A percentile compares a stretch with the other conserved stretches of the same genome.
Conservation (phyloP, 92 coral and sea anemone species). For the Diadumene lineata region DNA sequence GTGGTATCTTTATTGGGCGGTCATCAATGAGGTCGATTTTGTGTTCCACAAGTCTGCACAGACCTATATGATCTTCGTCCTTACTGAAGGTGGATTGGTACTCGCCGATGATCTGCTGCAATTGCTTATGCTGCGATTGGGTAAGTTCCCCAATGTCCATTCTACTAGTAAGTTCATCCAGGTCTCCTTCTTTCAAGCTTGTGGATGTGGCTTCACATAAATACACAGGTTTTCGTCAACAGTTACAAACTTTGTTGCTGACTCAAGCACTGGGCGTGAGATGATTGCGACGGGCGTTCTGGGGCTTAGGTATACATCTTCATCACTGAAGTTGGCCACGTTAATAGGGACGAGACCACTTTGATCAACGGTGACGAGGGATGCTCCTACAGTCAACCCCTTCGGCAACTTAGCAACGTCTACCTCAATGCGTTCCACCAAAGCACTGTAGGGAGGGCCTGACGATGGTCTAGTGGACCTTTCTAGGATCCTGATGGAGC, state of each 20-base stretch:
- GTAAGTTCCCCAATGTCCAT: conserved; percentile 46
- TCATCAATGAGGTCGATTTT: conserved; percentile 38
- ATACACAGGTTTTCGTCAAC: conserved; percentile 36
- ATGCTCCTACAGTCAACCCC: conserved; percentile 53
- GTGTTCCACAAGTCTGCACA: conserved; percentile 58
- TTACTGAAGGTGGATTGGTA: conserved; percentile 47
- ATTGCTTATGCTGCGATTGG: conserved; percentile 29
- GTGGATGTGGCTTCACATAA: conserved; percentile 21
- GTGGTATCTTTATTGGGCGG: conserved; percentile 53
- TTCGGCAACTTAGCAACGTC: conserved; percentile 44
- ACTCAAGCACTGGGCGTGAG: conserved; percentile 10
- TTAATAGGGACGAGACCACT: conserved; percentile 46
- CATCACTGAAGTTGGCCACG: conserved; percentile 48
- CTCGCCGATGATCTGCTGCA: conserved; percentile 32
- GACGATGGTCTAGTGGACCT: conserved; percentile 43
- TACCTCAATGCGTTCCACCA: conserved; percentile 52
- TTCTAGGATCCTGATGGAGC: conserved; percentile 50
- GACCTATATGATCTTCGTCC: conserved; percentile 61
- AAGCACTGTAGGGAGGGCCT: conserved; percentile 40
- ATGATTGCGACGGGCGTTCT: conserved; percentile 47
- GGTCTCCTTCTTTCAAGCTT: neutral
- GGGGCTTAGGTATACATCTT: conserved; percentile 28
- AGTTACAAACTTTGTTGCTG: conserved; percentile 28
- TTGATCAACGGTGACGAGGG: conserved; percentile 39
- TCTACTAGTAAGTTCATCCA: conserved; percentile 18